These are phyloP conservation scores for Odontamblyopus lacepedii DNA, from an alignment of 2,797 vertebrate species.

Conservation along the genomic window DNA sequence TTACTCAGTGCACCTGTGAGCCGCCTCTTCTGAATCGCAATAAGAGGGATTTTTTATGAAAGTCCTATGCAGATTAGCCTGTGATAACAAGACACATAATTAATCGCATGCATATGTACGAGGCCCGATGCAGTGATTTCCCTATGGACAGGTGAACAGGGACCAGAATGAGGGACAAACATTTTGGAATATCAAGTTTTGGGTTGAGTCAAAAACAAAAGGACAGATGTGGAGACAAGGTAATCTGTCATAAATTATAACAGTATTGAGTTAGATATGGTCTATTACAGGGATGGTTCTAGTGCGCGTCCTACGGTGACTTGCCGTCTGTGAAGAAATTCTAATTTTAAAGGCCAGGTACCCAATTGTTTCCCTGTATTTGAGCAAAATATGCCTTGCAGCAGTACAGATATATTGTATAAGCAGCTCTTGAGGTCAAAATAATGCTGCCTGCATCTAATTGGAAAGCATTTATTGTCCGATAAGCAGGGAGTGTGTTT, in stretches of 20 bases:
- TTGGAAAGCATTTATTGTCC: too few relatives aligned
- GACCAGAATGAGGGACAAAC: constrained; percentile 56
- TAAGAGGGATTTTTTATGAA: constrained; percentile 61
- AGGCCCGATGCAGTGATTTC: constrained; percentile 63
- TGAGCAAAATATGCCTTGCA: too few relatives aligned
- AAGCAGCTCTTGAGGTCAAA: too few relatives aligned
- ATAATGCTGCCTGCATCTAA: too few relatives aligned
- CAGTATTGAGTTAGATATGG: background rate
- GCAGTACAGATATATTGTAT: too few relatives aligned
- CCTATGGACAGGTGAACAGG: constrained; percentile 49
- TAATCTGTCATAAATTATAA: background rate
- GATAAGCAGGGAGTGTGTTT: too few relatives aligned
- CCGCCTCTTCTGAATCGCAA: constrained; percentile 57
- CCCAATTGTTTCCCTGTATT: too few relatives aligned
- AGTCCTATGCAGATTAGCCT: constrained; percentile 71
- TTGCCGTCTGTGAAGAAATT: too few relatives aligned
- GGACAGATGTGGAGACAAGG: background rate
- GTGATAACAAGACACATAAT: constrained; percentile 74
- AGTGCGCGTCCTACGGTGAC: too few relatives aligned
- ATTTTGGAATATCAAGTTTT: constrained; percentile 8
- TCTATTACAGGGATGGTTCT: too few relatives aligned
- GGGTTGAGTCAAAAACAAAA: constrained; percentile 1
- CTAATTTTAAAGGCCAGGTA: too few relatives aligned
- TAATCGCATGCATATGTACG: constrained; percentile 74
- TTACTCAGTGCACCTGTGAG: constrained; percentile 64